phyloP scores from a whole-genome alignment of 1,140 invertebrate genomes.

The Drosophila prosaltans region DNA sequence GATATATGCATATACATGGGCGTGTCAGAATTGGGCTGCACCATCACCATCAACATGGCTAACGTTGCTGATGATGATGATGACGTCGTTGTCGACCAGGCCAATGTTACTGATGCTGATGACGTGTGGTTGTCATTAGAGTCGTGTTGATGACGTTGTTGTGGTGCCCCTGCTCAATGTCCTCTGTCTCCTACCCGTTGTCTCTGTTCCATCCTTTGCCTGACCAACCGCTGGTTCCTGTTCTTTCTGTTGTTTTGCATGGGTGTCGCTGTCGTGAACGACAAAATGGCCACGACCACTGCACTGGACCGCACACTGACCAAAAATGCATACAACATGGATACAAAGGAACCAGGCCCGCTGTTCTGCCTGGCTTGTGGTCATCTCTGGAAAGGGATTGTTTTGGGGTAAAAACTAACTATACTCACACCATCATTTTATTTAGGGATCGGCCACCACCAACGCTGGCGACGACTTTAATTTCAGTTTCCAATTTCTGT shows the following conservation, averaged over 20 bases:
- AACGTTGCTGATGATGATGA: not conserved
- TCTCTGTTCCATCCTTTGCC: not conserved
- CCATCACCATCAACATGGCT: slow-evolving; percentile 36
- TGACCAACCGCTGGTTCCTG: slow-evolving; percentile 20
- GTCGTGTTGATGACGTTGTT: slow-evolving; percentile 66
- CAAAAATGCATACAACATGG: slow-evolving; percentile 74
- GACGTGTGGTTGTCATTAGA: slow-evolving; percentile 79
- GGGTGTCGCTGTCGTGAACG: slow-evolving; percentile 34
- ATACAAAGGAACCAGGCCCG: slow-evolving; percentile 35
- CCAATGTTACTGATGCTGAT: slow-evolving; percentile 46
- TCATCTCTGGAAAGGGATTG: not conserved
- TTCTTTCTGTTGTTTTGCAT: slow-evolving; percentile 66
- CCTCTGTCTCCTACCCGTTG: slow-evolving; percentile 1
- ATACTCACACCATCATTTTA: not conserved
- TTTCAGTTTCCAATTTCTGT: slow-evolving; percentile 34
- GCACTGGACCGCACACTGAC: slow-evolving; percentile 44
- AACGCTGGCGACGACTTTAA: slow-evolving; percentile 10
- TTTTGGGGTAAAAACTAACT: not conserved
- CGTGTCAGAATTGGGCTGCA: slow-evolving; percentile 67
- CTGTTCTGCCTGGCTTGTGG: slow-evolving; percentile 18
- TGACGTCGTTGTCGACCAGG: slow-evolving; percentile 34
- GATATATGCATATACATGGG: slow-evolving; percentile 42
- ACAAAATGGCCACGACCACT: slow-evolving; percentile 1
- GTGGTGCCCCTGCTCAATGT: not conserved
- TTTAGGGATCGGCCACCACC: slow-evolving; percentile 26